A percentile compares a stretch with the other conserved stretches of the same genome.
These are phyloP conservation scores for Clarias macrocephalus DNA, from an alignment of 2,113 vertebrate genomes.

Conservation along the genomic window DNA sequence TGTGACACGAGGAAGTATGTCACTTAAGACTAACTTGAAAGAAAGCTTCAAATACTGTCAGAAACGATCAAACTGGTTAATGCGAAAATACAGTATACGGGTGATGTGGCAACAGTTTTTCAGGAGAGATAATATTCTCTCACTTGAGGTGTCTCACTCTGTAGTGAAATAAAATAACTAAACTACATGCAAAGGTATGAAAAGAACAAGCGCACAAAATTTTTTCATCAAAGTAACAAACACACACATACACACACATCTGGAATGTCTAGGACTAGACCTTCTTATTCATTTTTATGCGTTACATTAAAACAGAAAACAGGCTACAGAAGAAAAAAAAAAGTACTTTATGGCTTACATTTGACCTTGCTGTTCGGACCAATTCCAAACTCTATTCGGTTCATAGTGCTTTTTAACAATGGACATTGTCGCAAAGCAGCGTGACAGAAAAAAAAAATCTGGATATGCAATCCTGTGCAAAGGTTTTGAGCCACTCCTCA, in stretches of 20 bases:
- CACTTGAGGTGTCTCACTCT: not conserved
- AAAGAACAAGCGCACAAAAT: not conserved
- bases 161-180: not conserved
- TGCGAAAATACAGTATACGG: not conserved
- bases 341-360: too few relatives aligned
- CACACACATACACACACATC: too few relatives aligned
- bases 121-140: not conserved
- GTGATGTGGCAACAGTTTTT: not conserved
- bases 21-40: slow-evolving; percentile 41
- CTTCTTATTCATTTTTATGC: not conserved
- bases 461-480: too few relatives aligned
- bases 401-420: not conserved
- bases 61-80: not conserved
- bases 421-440: too few relatives aligned
- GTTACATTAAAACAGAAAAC: not conserved
- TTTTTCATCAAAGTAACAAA: not conserved
- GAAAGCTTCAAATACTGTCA: slow-evolving; percentile 8
- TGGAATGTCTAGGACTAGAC: not conserved
- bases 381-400: not conserved
- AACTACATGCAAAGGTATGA: not conserved
- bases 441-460: too few relatives aligned
- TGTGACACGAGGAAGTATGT: slow-evolving; percentile 40
- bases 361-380: not conserved
- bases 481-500: too few relatives aligned
- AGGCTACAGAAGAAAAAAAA: not conserved